These are phyloP conservation scores for Rhagophthalmus giganteus DNA, from an alignment of 2,888 invertebrate species.

Conservation along the genomic window DNA sequence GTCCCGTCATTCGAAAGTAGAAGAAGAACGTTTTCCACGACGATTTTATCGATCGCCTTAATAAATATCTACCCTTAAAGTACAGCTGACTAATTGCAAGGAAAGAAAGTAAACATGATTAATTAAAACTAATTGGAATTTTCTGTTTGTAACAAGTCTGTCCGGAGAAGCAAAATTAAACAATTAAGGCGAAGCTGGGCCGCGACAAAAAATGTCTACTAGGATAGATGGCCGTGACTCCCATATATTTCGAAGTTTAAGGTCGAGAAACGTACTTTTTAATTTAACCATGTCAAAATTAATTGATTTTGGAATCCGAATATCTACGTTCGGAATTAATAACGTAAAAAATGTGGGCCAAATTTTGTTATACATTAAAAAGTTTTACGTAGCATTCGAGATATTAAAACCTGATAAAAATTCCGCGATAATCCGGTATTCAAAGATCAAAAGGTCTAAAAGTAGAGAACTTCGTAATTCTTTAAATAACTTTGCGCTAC, in stretches of 20 bases:
- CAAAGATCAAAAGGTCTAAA: conserved; percentile 7
- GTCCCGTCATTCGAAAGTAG: background rate
- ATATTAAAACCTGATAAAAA: conserved; percentile 10
- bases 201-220: background rate
- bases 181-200: conserved; percentile 9
- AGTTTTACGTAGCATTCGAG: background rate
- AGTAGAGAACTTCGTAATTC: conserved; percentile 8
- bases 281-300: too few species aligned
- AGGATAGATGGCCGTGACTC: background rate
- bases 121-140: conserved; percentile 29
- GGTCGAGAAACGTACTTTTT: background rate
- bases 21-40: conserved; percentile 3
- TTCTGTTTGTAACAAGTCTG: conserved; percentile 23
- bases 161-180: conserved; percentile 16
- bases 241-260: background rate
- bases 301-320: too few species aligned
- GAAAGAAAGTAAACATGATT: conserved; percentile 25
- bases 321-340: too few species aligned
- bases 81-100: conserved; percentile 20
- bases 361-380: too few species aligned
- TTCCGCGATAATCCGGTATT: conserved; percentile 3
- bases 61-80: conserved; percentile 18
- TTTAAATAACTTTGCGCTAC: conserved; percentile 9
- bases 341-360: too few species aligned
- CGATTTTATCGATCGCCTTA: conserved; percentile 19